phyloP scores from a whole-genome alignment of 1,140 invertebrate genomes.

The Diorhabda carinulata region DNA sequence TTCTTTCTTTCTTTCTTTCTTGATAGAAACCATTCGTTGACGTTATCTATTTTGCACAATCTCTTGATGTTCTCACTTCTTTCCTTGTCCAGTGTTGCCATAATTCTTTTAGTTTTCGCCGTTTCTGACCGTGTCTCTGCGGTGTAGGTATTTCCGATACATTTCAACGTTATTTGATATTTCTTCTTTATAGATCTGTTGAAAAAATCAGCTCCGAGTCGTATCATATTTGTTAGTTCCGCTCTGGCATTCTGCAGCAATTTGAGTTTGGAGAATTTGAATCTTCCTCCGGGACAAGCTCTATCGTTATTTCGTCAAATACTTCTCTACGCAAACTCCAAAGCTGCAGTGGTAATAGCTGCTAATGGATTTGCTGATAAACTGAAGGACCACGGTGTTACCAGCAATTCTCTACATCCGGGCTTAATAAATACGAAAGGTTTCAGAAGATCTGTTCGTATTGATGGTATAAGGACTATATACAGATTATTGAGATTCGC shows the following conservation, averaged over 20 bases:
- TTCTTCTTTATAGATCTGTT: constrained; percentile 43
- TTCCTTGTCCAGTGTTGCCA: no score
- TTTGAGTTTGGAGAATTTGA: constrained; percentile 35
- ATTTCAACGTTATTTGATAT: no score
- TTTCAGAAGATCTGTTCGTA: constrained; percentile 31
- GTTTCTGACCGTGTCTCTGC: no score
- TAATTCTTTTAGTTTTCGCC: no score
- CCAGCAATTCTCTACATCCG: constrained; percentile 53
- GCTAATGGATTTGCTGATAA: constrained; percentile 42
- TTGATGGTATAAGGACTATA: constrained; percentile 29
- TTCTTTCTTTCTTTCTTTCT: no score
- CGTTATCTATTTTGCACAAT: no score
- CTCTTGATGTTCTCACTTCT: no score
- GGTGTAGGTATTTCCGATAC: no score
- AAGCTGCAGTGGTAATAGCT: constrained; percentile 41
- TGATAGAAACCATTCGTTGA: no score
- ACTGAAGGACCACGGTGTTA: constrained; percentile 45
- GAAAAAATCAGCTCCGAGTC: constrained; percentile 41
- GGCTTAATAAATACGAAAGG: constrained; percentile 53
- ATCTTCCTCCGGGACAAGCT: constrained; percentile 32
- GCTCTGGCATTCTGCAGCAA: constrained; percentile 35
- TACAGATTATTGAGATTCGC: constrained; percentile 23
- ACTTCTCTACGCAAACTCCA: constrained; percentile 41
- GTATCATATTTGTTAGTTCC: constrained; percentile 45
- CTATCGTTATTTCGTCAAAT: constrained; percentile 26